Conservation (phyloP, 2,888 invertebrate species). For the Tipula vernalis region DNA sequence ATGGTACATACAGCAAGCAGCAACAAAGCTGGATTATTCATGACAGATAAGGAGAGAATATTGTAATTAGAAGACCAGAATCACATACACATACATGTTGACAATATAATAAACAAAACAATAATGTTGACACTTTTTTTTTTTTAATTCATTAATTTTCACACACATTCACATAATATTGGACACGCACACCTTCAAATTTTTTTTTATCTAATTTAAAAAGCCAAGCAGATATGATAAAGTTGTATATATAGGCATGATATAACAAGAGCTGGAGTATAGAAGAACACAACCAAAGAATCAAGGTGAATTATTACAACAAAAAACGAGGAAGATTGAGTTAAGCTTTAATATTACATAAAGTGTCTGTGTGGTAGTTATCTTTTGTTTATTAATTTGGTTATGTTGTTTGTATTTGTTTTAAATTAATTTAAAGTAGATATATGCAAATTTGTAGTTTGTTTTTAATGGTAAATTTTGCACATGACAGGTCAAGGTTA, state of each 20-base stretch:
- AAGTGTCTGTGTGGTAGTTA: too few species aligned
- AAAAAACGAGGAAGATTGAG: background rate
- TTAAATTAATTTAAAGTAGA: background rate
- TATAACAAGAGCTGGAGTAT: too few species aligned
- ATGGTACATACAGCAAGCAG: background rate
- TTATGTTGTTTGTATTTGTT: background rate
- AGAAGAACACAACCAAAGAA: background rate
- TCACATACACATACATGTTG: background rate
- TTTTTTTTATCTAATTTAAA: background rate
- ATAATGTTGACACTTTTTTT: background rate
- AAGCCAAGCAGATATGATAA: background rate
- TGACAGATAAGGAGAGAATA: background rate
- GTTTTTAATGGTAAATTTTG: background rate
- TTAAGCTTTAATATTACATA: background rate
- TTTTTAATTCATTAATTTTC: background rate
- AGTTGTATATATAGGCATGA: background rate
- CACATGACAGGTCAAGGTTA: background rate
- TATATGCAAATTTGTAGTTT: background rate
- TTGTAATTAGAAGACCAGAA: background rate
- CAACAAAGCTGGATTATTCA: background rate
- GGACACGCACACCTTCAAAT: background rate
- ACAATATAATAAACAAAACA: background rate
- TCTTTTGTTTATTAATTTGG: background rate
- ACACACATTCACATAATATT: background rate
- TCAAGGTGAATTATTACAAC: background rate